These are phyloP conservation scores for Gastracanthus pulcherrimus DNA, from an alignment of 2,888 invertebrate species.

Conservation along the genomic window DNA sequence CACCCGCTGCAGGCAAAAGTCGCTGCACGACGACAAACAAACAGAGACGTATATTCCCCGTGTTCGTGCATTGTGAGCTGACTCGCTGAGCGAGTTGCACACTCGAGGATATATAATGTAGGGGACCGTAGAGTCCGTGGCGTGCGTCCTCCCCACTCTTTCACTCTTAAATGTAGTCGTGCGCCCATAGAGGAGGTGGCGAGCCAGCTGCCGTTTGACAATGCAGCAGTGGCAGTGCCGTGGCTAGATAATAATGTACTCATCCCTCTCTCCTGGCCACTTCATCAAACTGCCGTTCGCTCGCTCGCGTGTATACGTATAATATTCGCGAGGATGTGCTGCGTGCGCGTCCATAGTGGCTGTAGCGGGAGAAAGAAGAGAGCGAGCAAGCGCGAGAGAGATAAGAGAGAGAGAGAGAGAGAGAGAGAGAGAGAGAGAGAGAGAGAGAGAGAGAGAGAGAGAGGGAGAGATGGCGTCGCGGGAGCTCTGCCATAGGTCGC, in stretches of 20 bases:
- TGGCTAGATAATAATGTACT: constrained; percentile 68
- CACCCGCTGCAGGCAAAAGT: neutral
- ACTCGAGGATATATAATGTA: too few relatives aligned
- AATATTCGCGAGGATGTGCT: constrained; percentile 65
- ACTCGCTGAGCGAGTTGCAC: neutral
- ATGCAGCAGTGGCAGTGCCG: constrained; percentile 67
- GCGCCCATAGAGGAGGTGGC: neutral
- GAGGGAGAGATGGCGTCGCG: constrained; percentile 40
- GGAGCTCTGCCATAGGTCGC: constrained; percentile 46
- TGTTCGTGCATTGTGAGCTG: neutral
- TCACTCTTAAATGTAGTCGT: neutral
- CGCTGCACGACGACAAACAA: constrained; percentile 10
- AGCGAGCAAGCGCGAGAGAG: constrained; percentile 61
- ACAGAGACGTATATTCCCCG: neutral
- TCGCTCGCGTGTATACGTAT: neutral
- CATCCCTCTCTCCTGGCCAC: constrained; percentile 65
- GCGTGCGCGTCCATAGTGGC: constrained; percentile 42
- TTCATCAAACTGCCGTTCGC: constrained; percentile 70
- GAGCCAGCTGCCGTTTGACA: constrained; percentile 73
- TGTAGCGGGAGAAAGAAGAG: constrained; percentile 61
- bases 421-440: too few relatives aligned
- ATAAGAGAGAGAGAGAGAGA: constrained; percentile 26
- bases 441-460: constrained; percentile 58
- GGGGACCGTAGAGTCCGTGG: too few relatives aligned
- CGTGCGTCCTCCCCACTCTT: neutral